Percentiles rank a stretch among this genome's conserved stretches.
These are phyloP conservation scores for Tetranychus urticae DNA, from an alignment of 1,140 invertebrate species.

Conservation along the genomic window DNA sequence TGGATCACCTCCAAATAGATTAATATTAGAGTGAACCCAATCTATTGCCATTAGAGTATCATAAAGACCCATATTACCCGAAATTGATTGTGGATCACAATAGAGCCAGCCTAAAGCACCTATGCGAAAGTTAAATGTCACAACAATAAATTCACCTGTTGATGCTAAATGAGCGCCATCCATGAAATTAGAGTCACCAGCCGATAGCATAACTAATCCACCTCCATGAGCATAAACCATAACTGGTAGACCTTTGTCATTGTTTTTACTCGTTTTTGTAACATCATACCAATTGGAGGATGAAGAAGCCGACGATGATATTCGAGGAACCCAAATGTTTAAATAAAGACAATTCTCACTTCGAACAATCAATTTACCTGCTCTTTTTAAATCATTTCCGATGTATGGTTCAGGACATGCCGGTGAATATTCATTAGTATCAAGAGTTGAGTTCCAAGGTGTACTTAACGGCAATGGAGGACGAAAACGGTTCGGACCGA, in stretches of 20 bases:
- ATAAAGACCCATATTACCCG: neutral
- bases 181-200: neutral
- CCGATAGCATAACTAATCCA: neutral
- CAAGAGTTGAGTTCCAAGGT: slow-evolving; percentile 49
- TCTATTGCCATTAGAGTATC: neutral
- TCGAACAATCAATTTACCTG: neutral
- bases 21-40: neutral
- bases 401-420: slow-evolving; percentile 18
- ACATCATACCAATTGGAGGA: too few relatives aligned
- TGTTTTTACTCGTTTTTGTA: too few relatives aligned
- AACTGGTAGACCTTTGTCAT: neutral
- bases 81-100: neutral
- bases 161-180: neutral
- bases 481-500: slow-evolving; percentile 22
- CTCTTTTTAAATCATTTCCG: neutral
- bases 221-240: neutral
- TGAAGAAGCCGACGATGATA: neutral
- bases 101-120: neutral
- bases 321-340: slow-evolving; percentile 46
- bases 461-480: slow-evolving; percentile 22
- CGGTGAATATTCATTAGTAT: slow-evolving; percentile 15
- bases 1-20: neutral
- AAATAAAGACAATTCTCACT: slow-evolving; percentile 76
- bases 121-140: neutral
- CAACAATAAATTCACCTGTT: neutral